Percentiles rank a stretch among this genome's conserved stretches.
Evolutionary conservation across 2,113 vertebrate genomes (phyloP).

Genomic region (Brachyistius frenatus): DNA sequence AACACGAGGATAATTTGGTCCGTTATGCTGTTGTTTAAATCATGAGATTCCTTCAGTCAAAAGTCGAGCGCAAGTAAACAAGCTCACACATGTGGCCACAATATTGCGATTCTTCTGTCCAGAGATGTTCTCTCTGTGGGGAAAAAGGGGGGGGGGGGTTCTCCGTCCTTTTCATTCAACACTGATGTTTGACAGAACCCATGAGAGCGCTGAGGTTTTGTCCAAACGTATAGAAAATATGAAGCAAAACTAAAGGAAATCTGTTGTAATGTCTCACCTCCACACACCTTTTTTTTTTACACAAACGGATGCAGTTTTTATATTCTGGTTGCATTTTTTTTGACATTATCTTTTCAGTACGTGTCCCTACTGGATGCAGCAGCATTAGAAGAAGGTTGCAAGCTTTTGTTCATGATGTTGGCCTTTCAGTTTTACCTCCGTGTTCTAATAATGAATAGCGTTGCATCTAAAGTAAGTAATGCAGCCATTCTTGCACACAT

Average conservation of each 20-base stretch:
- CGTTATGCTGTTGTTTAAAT: conserved; percentile 75
- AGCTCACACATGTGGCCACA: conserved; percentile 79
- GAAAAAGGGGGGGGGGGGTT: conserved; percentile 40
- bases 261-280: too few relatives aligned
- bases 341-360: too few relatives aligned
- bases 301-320: too few relatives aligned
- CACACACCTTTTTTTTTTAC: too few relatives aligned
- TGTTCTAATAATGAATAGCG: background rate
- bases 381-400: background rate
- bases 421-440: background rate
- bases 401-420: background rate
- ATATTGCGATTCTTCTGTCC: conserved; percentile 69
- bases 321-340: too few relatives aligned
- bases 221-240: conserved; percentile 21
- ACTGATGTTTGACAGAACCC: conserved; percentile 41
- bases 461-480: background rate
- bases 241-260: background rate
- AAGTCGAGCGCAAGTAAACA: conserved; percentile 78
- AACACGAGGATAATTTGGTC: conserved; percentile 79
- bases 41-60: conserved; percentile 79
- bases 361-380: too few relatives aligned
- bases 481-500: background rate
- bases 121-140: conserved; percentile 55
- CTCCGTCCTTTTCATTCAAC: conserved; percentile 46
- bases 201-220: conserved; percentile 15